Evolutionary conservation across 2,113 vertebrate species (phyloP), one percentile per base, ranked within the genome.

Genomic region (Nesoenas mayeri): DNA sequence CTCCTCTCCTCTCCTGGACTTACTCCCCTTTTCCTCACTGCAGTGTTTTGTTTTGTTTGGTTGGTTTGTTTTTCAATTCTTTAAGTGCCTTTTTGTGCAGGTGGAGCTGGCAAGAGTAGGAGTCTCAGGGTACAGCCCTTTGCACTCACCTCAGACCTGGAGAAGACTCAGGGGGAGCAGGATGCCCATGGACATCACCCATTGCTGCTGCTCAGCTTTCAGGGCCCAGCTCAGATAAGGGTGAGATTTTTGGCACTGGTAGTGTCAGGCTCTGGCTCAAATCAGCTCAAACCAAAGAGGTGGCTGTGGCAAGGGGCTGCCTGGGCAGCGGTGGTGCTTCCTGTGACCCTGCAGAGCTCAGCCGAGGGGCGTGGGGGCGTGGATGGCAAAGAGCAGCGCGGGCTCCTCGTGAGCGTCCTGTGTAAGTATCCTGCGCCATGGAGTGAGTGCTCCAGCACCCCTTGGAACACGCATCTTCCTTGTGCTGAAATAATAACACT

Each of bases 21-120:
- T 65, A 18, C 2, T 54, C 34, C 53, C 47, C 15, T 74, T 88
- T 79, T 58, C 32, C 54, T 85, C 34, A 79, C 65, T 1, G 2
- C 77, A 81, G 83, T 65, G 4, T 13, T 3, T 14, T 66, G 74
- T 56, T 67, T 66, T 20, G 17, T 19, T 17, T 31, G 50, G 3
- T 28, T 53, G 51, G 42, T 29, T 14, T 4, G 10, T 16, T 50
- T 38, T 40, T n/a, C 79, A 11, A 11, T 61, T 79, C 6, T 95
- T 94, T 93, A 95, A 95, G 93, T 97, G 93, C 93, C 91, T 96
- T 95, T 94, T 93, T 85, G 48, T 73, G 79, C 10, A 3, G 42
- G 56, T 82, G 78, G 50, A 95, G 79, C 79, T 92, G 90, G 61
- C 47, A 74, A 44, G 89, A 83, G 51, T 50, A 87, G 88, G 72